Evolutionary conservation across 2,888 invertebrate genomes (phyloP).

Genomic region (Carterocephalus palaemon): DNA sequence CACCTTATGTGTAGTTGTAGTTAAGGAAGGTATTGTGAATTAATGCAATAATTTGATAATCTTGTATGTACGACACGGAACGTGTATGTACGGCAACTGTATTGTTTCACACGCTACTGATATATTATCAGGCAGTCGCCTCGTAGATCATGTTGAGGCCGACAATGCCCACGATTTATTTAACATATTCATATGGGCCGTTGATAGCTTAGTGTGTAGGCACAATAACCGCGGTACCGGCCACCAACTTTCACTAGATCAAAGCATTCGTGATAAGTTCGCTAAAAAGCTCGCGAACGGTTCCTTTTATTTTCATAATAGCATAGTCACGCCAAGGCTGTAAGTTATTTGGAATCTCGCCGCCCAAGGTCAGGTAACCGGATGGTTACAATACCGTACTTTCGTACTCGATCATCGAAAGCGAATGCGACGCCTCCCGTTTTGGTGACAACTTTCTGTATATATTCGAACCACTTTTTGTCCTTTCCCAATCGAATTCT

Average conservation of each 20-base stretch:
- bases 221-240: constrained; percentile 35
- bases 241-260: constrained; percentile 64
- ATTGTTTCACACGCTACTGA: constrained; percentile 15
- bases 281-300: constrained; percentile 55
- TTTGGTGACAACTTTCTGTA: constrained; percentile 71
- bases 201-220: constrained; percentile 38
- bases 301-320: constrained; percentile 58
- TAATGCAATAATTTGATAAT: neutral
- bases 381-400: constrained; percentile 61
- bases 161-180: constrained; percentile 32
- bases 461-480: constrained; percentile 68
- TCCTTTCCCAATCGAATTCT: constrained; percentile 66
- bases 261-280: constrained; percentile 50
- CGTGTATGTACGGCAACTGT: constrained; percentile 3
- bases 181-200: constrained; percentile 37
- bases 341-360: constrained; percentile 45
- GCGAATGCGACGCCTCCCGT: constrained; percentile 63
- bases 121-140: constrained; percentile 10
- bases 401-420: constrained; percentile 68
- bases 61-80: too few species aligned
- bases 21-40: too few species aligned
- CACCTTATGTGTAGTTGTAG: too few species aligned
- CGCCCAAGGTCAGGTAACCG: constrained; percentile 68
- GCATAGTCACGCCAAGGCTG: constrained; percentile 50
- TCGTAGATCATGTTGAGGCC: constrained; percentile 10